Evolutionary conservation across 2,113 vertebrate genomes (phyloP).

Genomic region (Chloebia gouldiae): DNA sequence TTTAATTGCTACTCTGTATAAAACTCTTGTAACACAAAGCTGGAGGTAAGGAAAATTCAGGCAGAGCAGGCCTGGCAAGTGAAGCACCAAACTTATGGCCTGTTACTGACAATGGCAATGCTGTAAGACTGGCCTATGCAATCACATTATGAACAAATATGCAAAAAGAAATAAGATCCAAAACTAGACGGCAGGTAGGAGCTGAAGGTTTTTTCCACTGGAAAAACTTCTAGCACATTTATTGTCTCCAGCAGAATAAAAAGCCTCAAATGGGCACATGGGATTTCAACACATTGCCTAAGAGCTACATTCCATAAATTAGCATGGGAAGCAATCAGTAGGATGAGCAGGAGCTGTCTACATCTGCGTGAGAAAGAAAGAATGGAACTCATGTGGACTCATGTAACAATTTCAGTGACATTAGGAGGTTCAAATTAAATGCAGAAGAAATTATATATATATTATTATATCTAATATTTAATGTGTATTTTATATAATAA

Average conservation of each 20-base stretch:
- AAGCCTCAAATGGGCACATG: fast-evolving
- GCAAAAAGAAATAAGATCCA: background rate
- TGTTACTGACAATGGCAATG: background rate
- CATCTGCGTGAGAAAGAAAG: background rate
- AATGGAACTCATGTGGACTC: background rate
- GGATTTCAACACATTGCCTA: background rate
- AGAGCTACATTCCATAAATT: background rate
- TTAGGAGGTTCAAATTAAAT: background rate
- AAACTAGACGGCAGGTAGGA: background rate
- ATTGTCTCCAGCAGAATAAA: background rate
- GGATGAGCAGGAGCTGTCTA: background rate
- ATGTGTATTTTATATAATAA: background rate
- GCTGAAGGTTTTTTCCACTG: background rate
- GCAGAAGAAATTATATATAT: background rate
- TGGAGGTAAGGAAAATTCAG: background rate
- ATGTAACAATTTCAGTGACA: background rate
- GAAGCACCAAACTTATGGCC: background rate
- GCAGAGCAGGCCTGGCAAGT: background rate
- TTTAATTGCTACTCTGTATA: background rate
- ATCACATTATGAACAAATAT: background rate
- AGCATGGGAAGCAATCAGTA: background rate
- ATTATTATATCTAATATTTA: background rate
- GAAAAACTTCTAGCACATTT: background rate
- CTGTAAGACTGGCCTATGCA: fast-evolving
- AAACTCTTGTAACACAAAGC: background rate